Base-by-base conservation (phyloP, 2,888 invertebrate genomes). In the Latheticus oryzae region DNA sequence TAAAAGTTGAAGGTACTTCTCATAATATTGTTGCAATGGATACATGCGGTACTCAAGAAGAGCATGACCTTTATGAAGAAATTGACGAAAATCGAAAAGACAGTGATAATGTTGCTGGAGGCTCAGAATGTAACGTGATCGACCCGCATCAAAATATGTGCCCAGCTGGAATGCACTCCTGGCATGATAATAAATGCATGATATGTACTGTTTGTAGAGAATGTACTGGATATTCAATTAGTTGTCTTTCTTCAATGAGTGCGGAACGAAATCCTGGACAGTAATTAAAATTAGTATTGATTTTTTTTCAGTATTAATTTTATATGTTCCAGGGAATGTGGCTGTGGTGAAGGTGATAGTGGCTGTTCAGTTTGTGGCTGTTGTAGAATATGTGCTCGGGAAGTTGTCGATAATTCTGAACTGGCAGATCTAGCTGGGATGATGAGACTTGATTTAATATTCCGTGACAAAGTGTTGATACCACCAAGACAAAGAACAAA, bases 311-410 rank as follows among this genome's bases (percentile, higher is more conserved):
- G 12, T 12, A 30, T 3, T 35, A 17, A 35, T 16, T 28, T 1
- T 1, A 13, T n/a, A 3, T 9, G 21, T 54, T 73, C 21, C 66
- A 95, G 95, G 72, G 89, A 90, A 70, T 97, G 97, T 78, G 95
- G 95, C 0, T 97, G 97, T 81, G 97, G 97, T 1, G 91, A 93
- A 75, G 97, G 97, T 0, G 96, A 97, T 76, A 91, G 95, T 47
- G 97, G 97, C 0, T 97, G 97, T 74, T 86, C 89, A 1, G 88
- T 90, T 61, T 98, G 98, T 78, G 97, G 97, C 1, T 87, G 93
- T 21, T 98, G 98, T 75, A 84, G 93, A 28, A 85, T 89, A 1
- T 98, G 98, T 76, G 95, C 93, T 1, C 82, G 87, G 65, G 87
- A 85, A 78, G 82, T 81, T 58, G 83, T 83, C 28, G 85, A 84